Percentiles rank a stretch among this genome's conserved stretches.
These are phyloP conservation scores for Meandrina meandrites DNA, from an alignment of 92 coral and sea anemone species.

Conservation along the genomic window DNA sequence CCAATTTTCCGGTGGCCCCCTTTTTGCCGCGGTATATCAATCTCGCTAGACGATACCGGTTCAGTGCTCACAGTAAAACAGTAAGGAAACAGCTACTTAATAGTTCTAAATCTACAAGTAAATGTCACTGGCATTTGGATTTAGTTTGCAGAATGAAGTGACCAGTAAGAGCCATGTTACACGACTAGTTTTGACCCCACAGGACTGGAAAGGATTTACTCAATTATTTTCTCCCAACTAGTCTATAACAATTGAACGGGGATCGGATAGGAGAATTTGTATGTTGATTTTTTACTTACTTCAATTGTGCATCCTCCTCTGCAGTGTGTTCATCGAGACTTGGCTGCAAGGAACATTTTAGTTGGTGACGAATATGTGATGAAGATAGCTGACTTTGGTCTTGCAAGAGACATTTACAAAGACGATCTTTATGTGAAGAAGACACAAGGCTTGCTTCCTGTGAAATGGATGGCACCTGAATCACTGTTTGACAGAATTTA, in stretches of 20 bases:
- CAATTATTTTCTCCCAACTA: neutral
- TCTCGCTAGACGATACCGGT: too few species aligned
- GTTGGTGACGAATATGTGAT: constrained; percentile 83
- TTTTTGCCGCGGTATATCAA: too few species aligned
- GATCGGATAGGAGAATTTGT: neutral
- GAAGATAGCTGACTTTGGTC: constrained; percentile 95
- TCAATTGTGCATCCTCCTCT: neutral
- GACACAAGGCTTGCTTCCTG: constrained; percentile 80
- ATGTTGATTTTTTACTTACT: neutral
- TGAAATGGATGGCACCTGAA: constrained; percentile 95
- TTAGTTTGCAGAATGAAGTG: too few species aligned
- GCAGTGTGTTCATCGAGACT: constrained; percentile 91
- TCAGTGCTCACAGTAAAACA: too few species aligned
- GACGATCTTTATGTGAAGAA: constrained; percentile 85
- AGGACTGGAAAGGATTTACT: neutral
- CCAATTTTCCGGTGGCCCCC: too few species aligned
- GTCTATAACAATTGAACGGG: neutral
- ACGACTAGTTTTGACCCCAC: neutral
- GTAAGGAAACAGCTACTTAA: too few species aligned
- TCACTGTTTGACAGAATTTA: constrained; percentile 85
- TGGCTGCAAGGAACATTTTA: constrained; percentile 93
- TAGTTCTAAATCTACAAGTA: too few species aligned
- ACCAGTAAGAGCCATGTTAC: neutral
- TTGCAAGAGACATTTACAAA: constrained; percentile 88
- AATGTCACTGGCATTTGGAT: neutral